These are phyloP conservation scores for Callimorpha dominula DNA, from an alignment of 2,888 invertebrate genomes.

Conservation along the genomic window DNA sequence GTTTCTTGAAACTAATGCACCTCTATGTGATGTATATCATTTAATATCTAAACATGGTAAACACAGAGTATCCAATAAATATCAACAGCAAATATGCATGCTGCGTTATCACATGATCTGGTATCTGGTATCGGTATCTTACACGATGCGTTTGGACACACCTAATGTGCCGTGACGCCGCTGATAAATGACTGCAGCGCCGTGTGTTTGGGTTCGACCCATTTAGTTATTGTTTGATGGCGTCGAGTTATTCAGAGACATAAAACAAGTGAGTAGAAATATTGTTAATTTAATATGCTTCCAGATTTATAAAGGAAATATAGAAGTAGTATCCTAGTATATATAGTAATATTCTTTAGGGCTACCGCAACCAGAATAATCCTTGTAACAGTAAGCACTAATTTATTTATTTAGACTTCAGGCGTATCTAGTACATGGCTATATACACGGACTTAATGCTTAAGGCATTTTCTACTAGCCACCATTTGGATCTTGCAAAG, in stretches of 20 bases:
- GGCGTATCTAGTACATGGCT: no score
- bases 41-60: neutral
- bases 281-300: no score
- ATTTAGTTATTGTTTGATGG: slow-evolving; percentile 17
- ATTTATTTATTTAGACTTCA: no score
- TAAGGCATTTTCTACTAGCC: no score
- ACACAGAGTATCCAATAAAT: slow-evolving; percentile 39
- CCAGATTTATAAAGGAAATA: no score
- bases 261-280: neutral
- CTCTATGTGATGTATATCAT: neutral
- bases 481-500: no score
- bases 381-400: no score
- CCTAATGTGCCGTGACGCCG: slow-evolving; percentile 66
- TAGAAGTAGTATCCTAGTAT: no score
- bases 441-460: no score
- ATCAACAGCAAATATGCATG: slow-evolving; percentile 45
- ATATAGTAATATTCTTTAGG: no score
- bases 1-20: neutral
- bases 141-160: slow-evolving; percentile 63
- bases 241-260: neutral
- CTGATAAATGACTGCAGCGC: slow-evolving; percentile 61
- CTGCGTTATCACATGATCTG: slow-evolving; percentile 47
- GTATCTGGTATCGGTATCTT: slow-evolving; percentile 57
- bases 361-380: no score
- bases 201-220: slow-evolving; percentile 41